Conservation (phyloP, 30 jellyfish, hydroid and myxozoan species). For the Cassiopea xamachana region DNA sequence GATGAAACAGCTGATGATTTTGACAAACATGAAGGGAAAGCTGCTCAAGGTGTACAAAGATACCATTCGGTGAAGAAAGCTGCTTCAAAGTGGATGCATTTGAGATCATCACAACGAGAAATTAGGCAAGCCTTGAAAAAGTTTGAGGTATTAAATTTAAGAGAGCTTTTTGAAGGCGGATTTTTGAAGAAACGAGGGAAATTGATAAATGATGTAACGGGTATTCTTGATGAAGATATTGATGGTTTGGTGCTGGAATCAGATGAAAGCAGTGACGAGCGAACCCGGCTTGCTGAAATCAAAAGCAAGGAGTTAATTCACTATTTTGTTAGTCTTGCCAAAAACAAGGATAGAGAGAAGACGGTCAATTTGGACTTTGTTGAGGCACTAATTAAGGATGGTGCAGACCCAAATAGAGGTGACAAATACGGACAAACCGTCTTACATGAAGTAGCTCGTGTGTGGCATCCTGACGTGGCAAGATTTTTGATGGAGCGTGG, state of each 20-base stretch:
- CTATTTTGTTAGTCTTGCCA: slow-evolving; percentile 60
- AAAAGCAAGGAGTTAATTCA: slow-evolving; percentile 62
- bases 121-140: neutral
- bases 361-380: slow-evolving; percentile 55
- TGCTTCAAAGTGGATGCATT: slow-evolving; percentile 62
- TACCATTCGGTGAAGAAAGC: slow-evolving; percentile 36
- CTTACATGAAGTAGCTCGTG: slow-evolving; percentile 81
- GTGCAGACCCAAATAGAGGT: slow-evolving; percentile 70
- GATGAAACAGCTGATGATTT: neutral
- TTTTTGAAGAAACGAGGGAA: neutral
- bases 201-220: slow-evolving; percentile 18
- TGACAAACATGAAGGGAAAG: neutral
- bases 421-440: slow-evolving; percentile 83
- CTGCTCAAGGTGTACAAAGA: neutral
- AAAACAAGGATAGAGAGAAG: slow-evolving; percentile 36
- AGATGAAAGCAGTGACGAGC: neutral
- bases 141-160: slow-evolving; percentile 34
- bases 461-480: slow-evolving; percentile 89
- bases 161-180: slow-evolving; percentile 25
- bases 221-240: slow-evolving; percentile 49
- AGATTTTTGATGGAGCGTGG: slow-evolving; percentile 71
- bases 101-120: slow-evolving; percentile 29
- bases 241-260: slow-evolving; percentile 17
- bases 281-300: neutral
- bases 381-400: slow-evolving; percentile 51